These are phyloP conservation scores for Trinectes maculatus DNA, from an alignment of 2,113 vertebrate genomes.

Conservation along the genomic window DNA sequence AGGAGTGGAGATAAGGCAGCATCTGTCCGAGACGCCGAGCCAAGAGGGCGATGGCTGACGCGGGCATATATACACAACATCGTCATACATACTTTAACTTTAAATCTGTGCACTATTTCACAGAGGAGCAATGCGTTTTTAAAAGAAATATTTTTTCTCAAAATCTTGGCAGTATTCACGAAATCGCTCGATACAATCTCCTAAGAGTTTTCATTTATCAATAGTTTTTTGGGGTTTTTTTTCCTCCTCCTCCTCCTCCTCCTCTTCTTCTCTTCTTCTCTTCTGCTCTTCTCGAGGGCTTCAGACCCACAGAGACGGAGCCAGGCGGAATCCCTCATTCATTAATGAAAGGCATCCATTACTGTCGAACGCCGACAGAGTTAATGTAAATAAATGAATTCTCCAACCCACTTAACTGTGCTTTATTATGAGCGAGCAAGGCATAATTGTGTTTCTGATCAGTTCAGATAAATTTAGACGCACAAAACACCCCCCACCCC, in stretches of 20 bases:
- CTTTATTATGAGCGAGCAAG: conserved; percentile 80
- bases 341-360: conserved; percentile 81
- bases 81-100: too few relatives aligned
- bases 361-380: conserved; percentile 68
- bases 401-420: conserved; percentile 79
- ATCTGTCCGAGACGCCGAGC: conserved; percentile 60
- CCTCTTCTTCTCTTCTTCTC: neutral
- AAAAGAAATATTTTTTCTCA: conserved; percentile 51
- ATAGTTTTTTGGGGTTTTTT: conserved; percentile 43
- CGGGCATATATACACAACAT: too few relatives aligned
- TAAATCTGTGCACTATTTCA: neutral
- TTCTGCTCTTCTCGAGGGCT: conserved; percentile 28
- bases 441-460: conserved; percentile 81
- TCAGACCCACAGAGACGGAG: conserved; percentile 41
- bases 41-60: too few relatives aligned
- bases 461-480: conserved; percentile 75
- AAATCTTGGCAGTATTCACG: conserved; percentile 54
- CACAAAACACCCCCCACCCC: conserved; percentile 38
- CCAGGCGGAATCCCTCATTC: conserved; percentile 59
- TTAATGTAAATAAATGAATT: conserved; percentile 84
- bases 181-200: conserved; percentile 72
- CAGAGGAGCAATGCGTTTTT: too few relatives aligned
- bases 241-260: too few relatives aligned
- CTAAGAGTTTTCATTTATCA: conserved; percentile 79
- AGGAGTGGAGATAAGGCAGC: conserved; percentile 46